Evolutionary conservation across 2,113 vertebrate genomes (phyloP).

Genomic region (Miniopterus natalensis): DNA sequence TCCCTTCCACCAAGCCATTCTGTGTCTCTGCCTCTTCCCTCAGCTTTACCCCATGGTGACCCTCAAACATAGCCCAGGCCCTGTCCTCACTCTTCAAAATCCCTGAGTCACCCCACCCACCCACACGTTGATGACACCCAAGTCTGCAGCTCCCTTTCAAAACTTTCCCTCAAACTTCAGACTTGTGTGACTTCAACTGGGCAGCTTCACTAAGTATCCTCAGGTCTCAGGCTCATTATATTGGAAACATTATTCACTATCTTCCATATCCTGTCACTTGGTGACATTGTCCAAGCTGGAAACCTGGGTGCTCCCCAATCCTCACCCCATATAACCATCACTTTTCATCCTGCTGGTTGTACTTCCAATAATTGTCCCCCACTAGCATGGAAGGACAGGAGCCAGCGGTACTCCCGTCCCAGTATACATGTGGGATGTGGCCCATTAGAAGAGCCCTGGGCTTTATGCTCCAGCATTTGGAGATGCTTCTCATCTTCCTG

Average conservation of each 20-base stretch:
- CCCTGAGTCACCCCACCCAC: background rate
- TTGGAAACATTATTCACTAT: background rate
- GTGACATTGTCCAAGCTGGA: background rate
- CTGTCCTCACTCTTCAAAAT: too few relatives aligned
- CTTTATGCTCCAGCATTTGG: background rate
- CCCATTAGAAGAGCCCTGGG: background rate
- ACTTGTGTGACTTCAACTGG: background rate
- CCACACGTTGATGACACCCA: background rate
- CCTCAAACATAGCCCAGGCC: background rate
- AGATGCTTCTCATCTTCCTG: background rate
- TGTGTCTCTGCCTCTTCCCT: background rate
- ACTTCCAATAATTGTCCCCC: background rate
- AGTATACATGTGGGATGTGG: background rate
- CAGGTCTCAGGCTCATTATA: too few relatives aligned
- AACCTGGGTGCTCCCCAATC: background rate
- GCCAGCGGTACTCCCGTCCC: background rate
- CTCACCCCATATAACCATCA: background rate
- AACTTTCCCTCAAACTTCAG: background rate
- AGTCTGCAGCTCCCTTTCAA: background rate
- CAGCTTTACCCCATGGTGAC: background rate
- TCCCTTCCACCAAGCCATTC: background rate
- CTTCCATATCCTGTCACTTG: background rate
- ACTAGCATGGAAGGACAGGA: background rate
- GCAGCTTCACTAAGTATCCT: background rate
- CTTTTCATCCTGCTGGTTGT: background rate